Evolutionary conservation across 2,113 vertebrate species (phyloP), one percentile per base, ranked within the genome.

Genomic region (Leiothrix lutea): DNA sequence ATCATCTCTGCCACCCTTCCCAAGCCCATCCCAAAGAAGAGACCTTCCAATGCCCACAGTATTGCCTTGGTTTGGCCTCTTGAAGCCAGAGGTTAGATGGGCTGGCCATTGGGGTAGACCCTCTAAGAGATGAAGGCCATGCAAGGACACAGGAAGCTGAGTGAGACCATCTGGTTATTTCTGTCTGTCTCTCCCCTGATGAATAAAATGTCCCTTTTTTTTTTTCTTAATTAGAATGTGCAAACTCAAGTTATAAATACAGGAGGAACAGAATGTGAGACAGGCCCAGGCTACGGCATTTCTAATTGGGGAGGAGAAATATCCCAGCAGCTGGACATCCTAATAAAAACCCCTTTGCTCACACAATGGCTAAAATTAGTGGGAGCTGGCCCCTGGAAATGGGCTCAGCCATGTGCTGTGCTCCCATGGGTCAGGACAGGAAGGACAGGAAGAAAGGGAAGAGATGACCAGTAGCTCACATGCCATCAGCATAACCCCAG

Each of bases 201-300:
- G 35, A 86, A 95, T 80, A 92, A 97, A 93, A 84, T 90, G 61
- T 62, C 36, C 28, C 13, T 53, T 18, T 60, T 51, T 8, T 8
- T 35, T 73, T 84, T 94, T 78, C 36, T 91, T 90, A 79, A 95
- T 94, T 96, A 95, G 86, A 94, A 97, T 75, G 9, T 88, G 91
- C 86, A 95, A 97, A 97, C 93, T 97, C 66, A 85, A 96, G 97
- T 98, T 98, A 98, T 98, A 98, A 97, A 98, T 98, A 98, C 4
- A 6, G 91, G 70, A 64, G 53, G 97, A 98, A 98, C 97, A 97
- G 97, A 98, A 98, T 98, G 97, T 98, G 96, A 98, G 89, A 91
- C 85, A 83, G 84, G 94, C 93, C 94, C 91, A 82, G 53, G 86
- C 93, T 51, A 3, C 3, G 4, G 84, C 77, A 54, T 94, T 97